Percentiles rank a stretch among this genome's conserved stretches.
Evolutionary conservation across 30 jellyfish, hydroid and myxozoan species (phyloP).

Genomic region (Turritopsis dohrnii): DNA sequence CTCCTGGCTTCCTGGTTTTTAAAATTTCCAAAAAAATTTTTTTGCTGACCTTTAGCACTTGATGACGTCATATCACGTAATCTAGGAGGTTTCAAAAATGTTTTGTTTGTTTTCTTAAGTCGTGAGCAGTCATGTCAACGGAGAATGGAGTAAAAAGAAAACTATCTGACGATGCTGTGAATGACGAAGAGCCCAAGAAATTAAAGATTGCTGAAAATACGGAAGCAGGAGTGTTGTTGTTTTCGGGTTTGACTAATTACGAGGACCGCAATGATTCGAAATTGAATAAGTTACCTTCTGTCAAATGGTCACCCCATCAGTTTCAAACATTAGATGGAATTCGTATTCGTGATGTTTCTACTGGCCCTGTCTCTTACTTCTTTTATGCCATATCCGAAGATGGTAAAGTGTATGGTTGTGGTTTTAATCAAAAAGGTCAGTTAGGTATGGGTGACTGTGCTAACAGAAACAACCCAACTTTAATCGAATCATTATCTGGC

Average conservation of each 20-base stretch:
- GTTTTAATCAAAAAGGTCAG: constrained; percentile 37
- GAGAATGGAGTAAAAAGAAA: constrained; percentile 18
- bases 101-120: not conserved
- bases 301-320: constrained; percentile 34
- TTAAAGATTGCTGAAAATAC: not conserved
- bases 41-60: too few species aligned
- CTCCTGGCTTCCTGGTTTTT: too few species aligned
- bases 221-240: constrained; percentile 25
- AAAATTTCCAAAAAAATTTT: too few species aligned
- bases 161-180: not conserved
- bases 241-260: constrained; percentile 36
- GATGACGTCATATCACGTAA: too few species aligned
- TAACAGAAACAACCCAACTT: constrained; percentile 25
- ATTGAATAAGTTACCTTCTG: constrained; percentile 3
- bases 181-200: constrained; percentile 25
- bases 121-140: not conserved
- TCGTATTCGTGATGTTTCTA: constrained; percentile 16
- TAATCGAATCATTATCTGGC: constrained; percentile 23
- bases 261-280: constrained; percentile 25
- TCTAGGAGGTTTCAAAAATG: not conserved
- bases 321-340: constrained; percentile 28
- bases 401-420: constrained; percentile 34
- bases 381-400: constrained; percentile 25
- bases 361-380: constrained; percentile 43
- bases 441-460: constrained; percentile 29